Conservation (phyloP, 2,113 vertebrate species). For the Myiozetetes cayanensis region DNA sequence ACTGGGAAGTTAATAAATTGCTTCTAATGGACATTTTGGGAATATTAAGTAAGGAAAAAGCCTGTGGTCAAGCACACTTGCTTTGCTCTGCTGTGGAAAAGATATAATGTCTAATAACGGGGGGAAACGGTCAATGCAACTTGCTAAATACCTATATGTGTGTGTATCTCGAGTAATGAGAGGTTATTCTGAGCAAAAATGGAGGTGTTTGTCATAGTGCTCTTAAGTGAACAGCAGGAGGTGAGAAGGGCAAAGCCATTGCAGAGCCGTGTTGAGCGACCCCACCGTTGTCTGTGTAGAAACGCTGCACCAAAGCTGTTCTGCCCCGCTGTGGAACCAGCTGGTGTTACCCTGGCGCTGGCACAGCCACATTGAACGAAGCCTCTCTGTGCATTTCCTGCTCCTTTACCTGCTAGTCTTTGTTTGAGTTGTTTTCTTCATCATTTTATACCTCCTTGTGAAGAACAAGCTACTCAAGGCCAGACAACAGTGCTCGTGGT, state of each 20-base stretch:
- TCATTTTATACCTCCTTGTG: conserved; percentile 37
- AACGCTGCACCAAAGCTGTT: neutral
- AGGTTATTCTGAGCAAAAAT: neutral
- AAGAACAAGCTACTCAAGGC: conserved; percentile 94
- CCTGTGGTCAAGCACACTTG: neutral
- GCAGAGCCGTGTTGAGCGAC: neutral
- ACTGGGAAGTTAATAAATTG: neutral
- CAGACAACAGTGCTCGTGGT: conserved; percentile 93
- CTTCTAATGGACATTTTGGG: neutral
- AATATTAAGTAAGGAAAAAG: neutral
- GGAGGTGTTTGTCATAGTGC: neutral
- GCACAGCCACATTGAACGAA: neutral
- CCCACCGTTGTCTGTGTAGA: neutral
- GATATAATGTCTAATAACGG: neutral
- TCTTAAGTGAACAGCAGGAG: neutral
- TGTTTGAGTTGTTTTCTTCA: conserved; percentile 41
- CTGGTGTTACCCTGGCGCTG: neutral
- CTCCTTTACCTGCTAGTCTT: conserved; percentile 30
- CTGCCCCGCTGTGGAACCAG: neutral
- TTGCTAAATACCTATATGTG: neutral
- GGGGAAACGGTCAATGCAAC: neutral
- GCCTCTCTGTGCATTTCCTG: neutral
- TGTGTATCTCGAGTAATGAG: neutral
- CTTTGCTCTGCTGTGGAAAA: conserved; percentile 5
- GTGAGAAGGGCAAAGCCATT: neutral